Evolutionary conservation across 2,797 vertebrate genomes (phyloP), one percentile per base, ranked within the genome.

Genomic region (Lophius americanus): DNA sequence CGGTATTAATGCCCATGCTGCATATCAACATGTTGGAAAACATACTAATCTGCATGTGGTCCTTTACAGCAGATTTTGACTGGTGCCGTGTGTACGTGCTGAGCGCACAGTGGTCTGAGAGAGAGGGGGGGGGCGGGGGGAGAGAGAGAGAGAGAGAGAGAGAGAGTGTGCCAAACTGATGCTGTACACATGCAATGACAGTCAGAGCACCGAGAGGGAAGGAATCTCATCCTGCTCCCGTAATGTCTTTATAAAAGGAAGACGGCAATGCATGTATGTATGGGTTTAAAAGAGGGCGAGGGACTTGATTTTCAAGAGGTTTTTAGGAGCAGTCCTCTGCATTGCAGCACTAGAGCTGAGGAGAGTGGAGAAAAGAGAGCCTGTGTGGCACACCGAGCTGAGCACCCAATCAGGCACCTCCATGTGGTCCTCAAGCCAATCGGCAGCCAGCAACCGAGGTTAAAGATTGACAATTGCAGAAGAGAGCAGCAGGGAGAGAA

Each of bases 321-420:
- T 85, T 61, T 88, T 74, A 80, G 78, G 81, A 87, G 82, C 91
- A 95, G 94, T 94, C 76, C 89, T 93, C 96, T 97, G 96, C 97
- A 98, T 95, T 98, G 97, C 97, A 98, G 96, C 95, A 96, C 93
- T 94, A 93, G 93, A 92, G 95, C 93, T 93, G 90, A 92, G 93
- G 88, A 90, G 92, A 94, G 93, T 91, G 93, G 93, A 93, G 93
- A 95, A 94, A 92, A 93, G 86, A 90, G 91, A 92, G 92, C 84
- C 86, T 81, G 91, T 93, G 93, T 94, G 94, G 92, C 90, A 92
- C 89, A 85, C 92, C 65, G 84, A 90, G 85, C 83, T 64, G 72
- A 85, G 91, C 88, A 88, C 91, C 96, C 95, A 96, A 94, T 96
- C 93, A 85, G 89, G 70, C 89, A 83, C 88, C 91, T 94, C 92